Base-by-base conservation (phyloP, 1,140 invertebrate species). In the Drosophila busckii region DNA sequence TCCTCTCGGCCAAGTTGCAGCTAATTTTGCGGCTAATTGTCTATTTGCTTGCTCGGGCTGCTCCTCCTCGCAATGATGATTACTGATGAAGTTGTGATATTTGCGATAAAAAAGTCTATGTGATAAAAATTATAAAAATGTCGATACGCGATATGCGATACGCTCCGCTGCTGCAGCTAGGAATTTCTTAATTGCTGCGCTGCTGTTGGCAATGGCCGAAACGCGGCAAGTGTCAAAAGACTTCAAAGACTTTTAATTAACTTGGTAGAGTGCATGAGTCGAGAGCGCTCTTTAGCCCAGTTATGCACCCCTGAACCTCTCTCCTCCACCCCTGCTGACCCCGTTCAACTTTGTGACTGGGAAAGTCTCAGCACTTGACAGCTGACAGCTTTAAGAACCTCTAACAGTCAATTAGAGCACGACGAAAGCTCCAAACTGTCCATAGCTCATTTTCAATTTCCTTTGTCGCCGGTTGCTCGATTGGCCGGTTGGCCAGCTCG, bases 11-110 rank as follows among this genome's bases (percentile, higher is more conserved):
- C 68, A 65, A 80, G 48, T 73, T 80, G 73, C 63, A 54, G 75
- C 75, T 80, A 80, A 80, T 80, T 80, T 80, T 68, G 82, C 73
- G 75, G 73, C 75, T 80, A 80, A 80, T 80, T 80, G 73, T 80
- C 75, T 52, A 62, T 53, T 61, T 56, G 61, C 26, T 9, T 49
- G 60, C 15, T 37, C 31, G 34, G 40, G 58, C 9, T 46, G 48
- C 6, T 60, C 42, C 16, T 42, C 35, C 13, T 56, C 44, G 29
- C 32, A 38, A 49, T 35, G 41, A 58, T 73, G 75, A 82, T 80
- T 80, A 64, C 75, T 80, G 68, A 80, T 80, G 73, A 80, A 80
- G 73, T 80, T 80, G 73, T 80, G 75, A 80, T 80, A 80, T 80
- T 80, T 73, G 73, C 73, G 73, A 80, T 80, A 80, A 80, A 80